These are phyloP conservation scores for Phacellophora camtschatica DNA, from an alignment of 30 jellyfish, hydroid and myxozoan species.

Conservation along the genomic window DNA sequence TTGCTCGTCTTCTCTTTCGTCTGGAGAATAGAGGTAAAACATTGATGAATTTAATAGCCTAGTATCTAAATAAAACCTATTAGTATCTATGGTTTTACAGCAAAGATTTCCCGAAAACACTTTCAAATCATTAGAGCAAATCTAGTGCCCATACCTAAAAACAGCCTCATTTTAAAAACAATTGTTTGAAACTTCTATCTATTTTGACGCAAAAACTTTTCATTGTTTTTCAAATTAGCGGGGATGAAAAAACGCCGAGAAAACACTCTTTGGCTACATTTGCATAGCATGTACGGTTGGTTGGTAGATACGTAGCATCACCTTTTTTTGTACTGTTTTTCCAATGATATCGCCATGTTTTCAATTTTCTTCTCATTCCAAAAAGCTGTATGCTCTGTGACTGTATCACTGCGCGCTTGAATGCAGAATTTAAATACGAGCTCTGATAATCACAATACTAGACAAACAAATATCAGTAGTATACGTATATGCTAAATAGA, in stretches of 20 bases:
- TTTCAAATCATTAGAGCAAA: no score
- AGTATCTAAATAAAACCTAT: background rate
- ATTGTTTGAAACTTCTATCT: no score
- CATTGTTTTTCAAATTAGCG: background rate
- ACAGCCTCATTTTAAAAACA: no score
- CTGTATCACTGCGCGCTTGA: background rate
- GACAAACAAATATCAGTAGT: background rate
- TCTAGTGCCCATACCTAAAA: no score
- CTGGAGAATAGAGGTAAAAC: background rate
- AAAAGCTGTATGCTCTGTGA: constrained; percentile 56
- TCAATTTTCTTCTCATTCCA: constrained; percentile 46
- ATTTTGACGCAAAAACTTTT: no score
- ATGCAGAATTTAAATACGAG: background rate
- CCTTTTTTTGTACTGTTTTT: constrained; percentile 39
- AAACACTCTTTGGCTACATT: background rate
- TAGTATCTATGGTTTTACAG: background rate
- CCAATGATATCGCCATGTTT: constrained; percentile 27
- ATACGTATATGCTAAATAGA: no score
- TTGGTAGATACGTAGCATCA: background rate
- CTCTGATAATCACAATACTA: background rate
- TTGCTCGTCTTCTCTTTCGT: background rate
- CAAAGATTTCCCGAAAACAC: no score
- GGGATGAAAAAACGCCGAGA: background rate
- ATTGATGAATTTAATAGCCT: background rate
- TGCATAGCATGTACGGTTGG: background rate